Base-by-base conservation (phyloP, 2,113 vertebrate genomes). In the Onychostoma macrolepis region DNA sequence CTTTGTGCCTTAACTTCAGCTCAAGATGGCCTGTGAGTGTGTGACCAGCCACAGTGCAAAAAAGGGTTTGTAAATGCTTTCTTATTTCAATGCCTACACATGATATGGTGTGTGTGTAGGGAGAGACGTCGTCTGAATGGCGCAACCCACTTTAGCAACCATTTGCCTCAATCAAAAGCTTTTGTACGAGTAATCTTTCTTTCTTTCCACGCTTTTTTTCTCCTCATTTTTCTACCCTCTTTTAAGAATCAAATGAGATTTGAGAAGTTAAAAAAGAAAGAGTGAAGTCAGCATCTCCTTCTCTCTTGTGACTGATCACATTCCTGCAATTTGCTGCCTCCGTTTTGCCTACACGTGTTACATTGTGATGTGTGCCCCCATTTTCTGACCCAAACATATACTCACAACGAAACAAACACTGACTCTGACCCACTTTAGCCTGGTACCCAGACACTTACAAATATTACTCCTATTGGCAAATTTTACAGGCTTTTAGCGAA, bases 281-380 rank as follows among this genome's bases (percentile, higher is more conserved):
- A 87, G 92, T 91, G 90, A 89, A 94, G 94, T 95, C 94, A 95
- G 94, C 93, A 94, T 93, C 92, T 94, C 92, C 87, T 82, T 89
- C 78, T 85, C 86, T 90, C 87, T 88, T 90, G 84, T 81, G 87
- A 87, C 87, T 89, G 87, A 90, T 90, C 90, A 88, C 88, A 82
- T 86, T 87, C 86, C 80, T 71, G 58, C 43, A 85, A 87, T 90
- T 89, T 87, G 80, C 86, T 84, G 87, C 80, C 84, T 80, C 77
- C 78, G 69, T 86, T 87, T 82, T 86, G 69, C 84, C 86, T 85
- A 91, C 87, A 86, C 63, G 78, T 38, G 48, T 71, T 86, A 89
- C 86, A 88, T 89, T 89, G 86, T 87, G 87, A 86, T 86, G 67
- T 53, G 7, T 86, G 86, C 85, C 86, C 86, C 86, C 80, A 87